Conservation (phyloP, 2,797 vertebrate genomes). For the Acanthornis magna region DNA sequence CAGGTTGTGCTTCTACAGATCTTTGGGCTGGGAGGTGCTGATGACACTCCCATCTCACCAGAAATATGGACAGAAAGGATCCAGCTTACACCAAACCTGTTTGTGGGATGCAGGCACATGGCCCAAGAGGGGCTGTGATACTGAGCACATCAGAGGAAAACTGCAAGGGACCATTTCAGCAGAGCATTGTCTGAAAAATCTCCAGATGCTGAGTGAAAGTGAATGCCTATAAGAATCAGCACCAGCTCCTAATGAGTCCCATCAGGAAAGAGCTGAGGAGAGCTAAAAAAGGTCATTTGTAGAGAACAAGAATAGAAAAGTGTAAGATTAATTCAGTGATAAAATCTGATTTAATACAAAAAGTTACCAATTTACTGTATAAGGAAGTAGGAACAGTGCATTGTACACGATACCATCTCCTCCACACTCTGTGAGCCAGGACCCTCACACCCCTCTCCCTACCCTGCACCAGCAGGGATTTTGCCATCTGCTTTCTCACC, state of each 20-base stretch:
- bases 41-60: neutral
- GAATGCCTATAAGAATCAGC: conserved; percentile 49
- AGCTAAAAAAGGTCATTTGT: conserved; percentile 70
- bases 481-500: neutral
- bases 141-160: neutral
- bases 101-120: neutral
- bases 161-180: neutral
- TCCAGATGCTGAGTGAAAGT: conserved; percentile 62
- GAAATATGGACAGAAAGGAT: neutral
- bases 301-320: conserved; percentile 65
- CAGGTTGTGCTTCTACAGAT: neutral
- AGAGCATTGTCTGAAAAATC: conserved; percentile 24
- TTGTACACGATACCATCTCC: conserved; percentile 4
- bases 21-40: neutral
- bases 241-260: conserved; percentile 67
- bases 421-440: neutral
- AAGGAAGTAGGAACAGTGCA: conserved; percentile 47
- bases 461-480: neutral
- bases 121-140: neutral
- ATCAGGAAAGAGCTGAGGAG: conserved; percentile 59
- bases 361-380: conserved; percentile 67
- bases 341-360: conserved; percentile 66
- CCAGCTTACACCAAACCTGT: neutral
- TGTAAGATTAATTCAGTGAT: conserved; percentile 53
- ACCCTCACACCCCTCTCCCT: neutral